These are phyloP conservation scores for Xyrauchen texanus DNA, from an alignment of 2,113 vertebrate species.

Conservation along the genomic window DNA sequence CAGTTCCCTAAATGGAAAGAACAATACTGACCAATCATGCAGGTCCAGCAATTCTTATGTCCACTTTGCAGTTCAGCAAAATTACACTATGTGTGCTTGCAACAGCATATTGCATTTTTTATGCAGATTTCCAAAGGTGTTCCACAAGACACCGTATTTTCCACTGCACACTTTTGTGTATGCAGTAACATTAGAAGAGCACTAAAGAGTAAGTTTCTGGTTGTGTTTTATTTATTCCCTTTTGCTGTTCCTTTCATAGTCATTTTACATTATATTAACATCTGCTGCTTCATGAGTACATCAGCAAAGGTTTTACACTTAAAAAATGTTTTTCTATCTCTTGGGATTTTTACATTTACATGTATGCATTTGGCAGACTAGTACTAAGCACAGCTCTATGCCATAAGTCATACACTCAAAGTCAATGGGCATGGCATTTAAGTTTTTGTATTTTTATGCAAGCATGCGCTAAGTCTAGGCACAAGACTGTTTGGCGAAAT, in stretches of 20 bases:
- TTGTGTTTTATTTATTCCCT: constrained; percentile 40
- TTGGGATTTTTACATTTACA: too few species aligned
- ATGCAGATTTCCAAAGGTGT: background rate
- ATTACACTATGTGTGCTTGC: background rate
- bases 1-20: constrained; percentile 67
- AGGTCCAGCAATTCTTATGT: constrained; percentile 60
- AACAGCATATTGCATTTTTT: background rate
- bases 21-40: constrained; percentile 58
- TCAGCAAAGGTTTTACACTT: constrained; percentile 12
- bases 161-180: background rate
- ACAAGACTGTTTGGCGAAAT: too few species aligned
- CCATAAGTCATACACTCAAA: too few species aligned
- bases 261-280: constrained; percentile 44
- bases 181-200: background rate
- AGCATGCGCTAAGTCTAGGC: too few species aligned
- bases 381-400: too few species aligned
- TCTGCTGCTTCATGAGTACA: constrained; percentile 42
- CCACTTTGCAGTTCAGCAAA: constrained; percentile 57
- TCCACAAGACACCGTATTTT: background rate
- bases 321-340: too few species aligned
- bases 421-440: too few species aligned
- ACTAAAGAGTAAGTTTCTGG: background rate
- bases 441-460: too few species aligned
- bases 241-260: background rate
- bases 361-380: too few species aligned